phyloP scores from a whole-genome alignment of 2,113 vertebrate species.

The Pseudorasbora parva region DNA sequence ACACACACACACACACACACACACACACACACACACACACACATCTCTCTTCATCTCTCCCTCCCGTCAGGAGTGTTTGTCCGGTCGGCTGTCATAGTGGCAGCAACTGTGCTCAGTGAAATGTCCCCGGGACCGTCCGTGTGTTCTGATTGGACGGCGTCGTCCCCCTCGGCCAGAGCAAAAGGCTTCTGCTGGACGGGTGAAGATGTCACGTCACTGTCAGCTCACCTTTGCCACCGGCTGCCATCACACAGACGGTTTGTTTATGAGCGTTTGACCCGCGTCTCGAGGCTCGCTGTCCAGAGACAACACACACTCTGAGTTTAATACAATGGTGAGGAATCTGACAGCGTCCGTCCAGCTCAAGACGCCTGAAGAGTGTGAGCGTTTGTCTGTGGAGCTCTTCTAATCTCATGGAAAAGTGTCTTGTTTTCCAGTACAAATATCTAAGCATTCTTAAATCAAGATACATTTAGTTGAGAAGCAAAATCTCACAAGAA shows the following conservation, averaged over 20 bases:
- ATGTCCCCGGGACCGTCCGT: conserved; percentile 71
- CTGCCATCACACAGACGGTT: conserved; percentile 72
- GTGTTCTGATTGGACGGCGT: conserved; percentile 75
- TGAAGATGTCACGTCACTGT: conserved; percentile 78
- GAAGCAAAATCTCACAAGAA: neutral
- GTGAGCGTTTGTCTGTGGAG: neutral
- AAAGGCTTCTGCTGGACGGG: conserved; percentile 70
- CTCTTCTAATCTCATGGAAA: neutral
- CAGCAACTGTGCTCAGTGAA: conserved; percentile 78
- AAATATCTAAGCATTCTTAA: neutral
- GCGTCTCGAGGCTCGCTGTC: conserved; percentile 64
- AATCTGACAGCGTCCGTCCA: conserved; percentile 24
- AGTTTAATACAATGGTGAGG: conserved; percentile 9
- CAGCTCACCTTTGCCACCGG: conserved; percentile 69
- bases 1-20: conserved; percentile 1
- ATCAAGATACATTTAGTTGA: neutral
- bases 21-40: conserved; percentile 13
- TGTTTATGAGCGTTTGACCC: conserved; percentile 62
- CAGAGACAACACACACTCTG: conserved; percentile 21
- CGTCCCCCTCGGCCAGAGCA: conserved; percentile 55
- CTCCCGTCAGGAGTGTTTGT: conserved; percentile 69
- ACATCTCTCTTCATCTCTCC: neutral
- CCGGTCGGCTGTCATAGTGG: conserved; percentile 73
- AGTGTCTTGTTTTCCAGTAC: neutral
- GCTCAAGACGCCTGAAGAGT: neutral